These are phyloP conservation scores for Macrophya alboannulata DNA, from an alignment of 2,888 invertebrate genomes.

Conservation along the genomic window DNA sequence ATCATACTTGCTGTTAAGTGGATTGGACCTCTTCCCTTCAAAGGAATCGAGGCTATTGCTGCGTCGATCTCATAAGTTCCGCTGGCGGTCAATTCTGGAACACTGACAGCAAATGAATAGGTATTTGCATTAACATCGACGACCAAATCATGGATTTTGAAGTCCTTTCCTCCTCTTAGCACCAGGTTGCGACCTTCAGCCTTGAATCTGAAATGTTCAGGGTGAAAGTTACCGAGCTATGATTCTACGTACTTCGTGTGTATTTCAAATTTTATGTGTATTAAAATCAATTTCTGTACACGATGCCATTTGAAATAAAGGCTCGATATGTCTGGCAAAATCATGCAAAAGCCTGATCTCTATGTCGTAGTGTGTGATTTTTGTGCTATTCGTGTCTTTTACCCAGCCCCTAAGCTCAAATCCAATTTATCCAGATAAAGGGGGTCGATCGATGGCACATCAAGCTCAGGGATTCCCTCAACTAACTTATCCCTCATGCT, in stretches of 20 bases:
- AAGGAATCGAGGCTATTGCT: not conserved
- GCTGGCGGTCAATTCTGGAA: not conserved
- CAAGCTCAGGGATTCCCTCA: slow-evolving; percentile 23
- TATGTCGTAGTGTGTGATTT: not conserved
- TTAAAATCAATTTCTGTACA: not conserved
- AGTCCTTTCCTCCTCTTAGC: slow-evolving; percentile 15
- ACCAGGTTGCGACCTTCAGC: slow-evolving; percentile 9
- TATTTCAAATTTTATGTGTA: not conserved
- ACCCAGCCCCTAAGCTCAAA: slow-evolving; percentile 28
- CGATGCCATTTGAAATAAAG: not conserved
- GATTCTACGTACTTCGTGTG: not conserved
- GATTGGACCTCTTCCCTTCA: slow-evolving; percentile 25
- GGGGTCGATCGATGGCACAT: slow-evolving; percentile 32
- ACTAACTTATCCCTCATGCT: not conserved
- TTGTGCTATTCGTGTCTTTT: not conserved
- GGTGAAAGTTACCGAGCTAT: not conserved
- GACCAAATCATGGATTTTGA: slow-evolving; percentile 69
- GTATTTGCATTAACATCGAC: slow-evolving; percentile 74
- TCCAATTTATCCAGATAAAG: not conserved
- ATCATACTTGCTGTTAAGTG: slow-evolving; percentile 22
- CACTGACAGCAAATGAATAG: not conserved
- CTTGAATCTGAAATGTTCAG: not conserved
- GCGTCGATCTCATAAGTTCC: slow-evolving; percentile 34
- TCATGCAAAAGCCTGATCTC: not conserved
- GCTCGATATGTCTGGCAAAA: not conserved